Base-by-base conservation (phyloP, 2,888 invertebrate species). In the Stramonita haemastoma region DNA sequence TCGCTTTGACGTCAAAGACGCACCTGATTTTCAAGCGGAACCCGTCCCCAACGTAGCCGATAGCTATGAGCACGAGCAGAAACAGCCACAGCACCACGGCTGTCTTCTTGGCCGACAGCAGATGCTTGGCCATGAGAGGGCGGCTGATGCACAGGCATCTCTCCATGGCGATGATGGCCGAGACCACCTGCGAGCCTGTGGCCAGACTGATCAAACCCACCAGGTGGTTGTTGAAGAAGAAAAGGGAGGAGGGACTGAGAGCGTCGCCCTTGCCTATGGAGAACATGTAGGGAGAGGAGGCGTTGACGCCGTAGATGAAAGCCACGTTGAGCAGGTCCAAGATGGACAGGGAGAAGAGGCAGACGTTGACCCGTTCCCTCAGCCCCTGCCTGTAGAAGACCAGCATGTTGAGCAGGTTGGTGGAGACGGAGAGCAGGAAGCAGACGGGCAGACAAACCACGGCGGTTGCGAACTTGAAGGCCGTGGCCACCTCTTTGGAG, bases 341-440 rank as follows among this genome's bases (percentile, higher is more conserved):
- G 22, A 56, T 1, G n/a, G 83, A 17, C 83, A 46, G 17, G 11
- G 83, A 29, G 83, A 83, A 83, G 83, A 83, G 83, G 26, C 36
- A 46, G 56, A 29, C 36, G 83, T 83, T 83, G 83, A 83, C 46
- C 22, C 83, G 79, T 11, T 83, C 83, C 46, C 11, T 83, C 46
- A 83, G 83, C 46, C 83, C 83, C 26, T 46, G 83, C 15, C 26
- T 17, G 15, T n/a, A 83, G 46, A 46, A 83, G 46, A 83, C 83
- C 6, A 46, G n/a, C 46, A 36, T 46, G 56, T n/a, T 83, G 26
- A 83, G 8, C 46, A 83, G 11, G 56, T 83, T 83, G 46, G 83
- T 83, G 46, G 6, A 73, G n/a, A 73, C 26, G n/a, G 73, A 73
- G n/a, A 73, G 26, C 6, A 73, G 1, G 73, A 73, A 73, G 11